These are phyloP conservation scores for Phalacrocorax brasilianus DNA, from an alignment of 2,113 vertebrate genomes.

Conservation along the genomic window DNA sequence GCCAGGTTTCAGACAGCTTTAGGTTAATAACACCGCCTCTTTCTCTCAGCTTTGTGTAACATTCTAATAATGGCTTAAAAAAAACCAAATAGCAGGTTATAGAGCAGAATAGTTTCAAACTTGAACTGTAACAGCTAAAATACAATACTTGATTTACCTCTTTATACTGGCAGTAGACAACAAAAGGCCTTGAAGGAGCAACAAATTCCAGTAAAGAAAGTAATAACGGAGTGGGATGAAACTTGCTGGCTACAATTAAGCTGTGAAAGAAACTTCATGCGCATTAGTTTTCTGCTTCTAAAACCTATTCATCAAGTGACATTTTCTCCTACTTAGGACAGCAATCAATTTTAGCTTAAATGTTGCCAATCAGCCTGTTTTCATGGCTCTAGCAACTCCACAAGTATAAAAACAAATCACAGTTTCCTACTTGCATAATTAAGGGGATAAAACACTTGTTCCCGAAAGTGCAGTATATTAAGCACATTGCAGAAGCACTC, in stretches of 20 bases:
- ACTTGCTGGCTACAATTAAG: constrained; percentile 91
- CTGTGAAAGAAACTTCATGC: constrained; percentile 68
- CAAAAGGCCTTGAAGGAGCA: constrained; percentile 93
- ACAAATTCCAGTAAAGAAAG: constrained; percentile 87
- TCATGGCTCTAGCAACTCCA: neutral
- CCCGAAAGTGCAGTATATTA: neutral
- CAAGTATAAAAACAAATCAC: neutral
- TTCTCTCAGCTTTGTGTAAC: constrained; percentile 93
- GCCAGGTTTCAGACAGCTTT: constrained; percentile 91
- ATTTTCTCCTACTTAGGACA: neutral
- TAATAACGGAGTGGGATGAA: constrained; percentile 86
- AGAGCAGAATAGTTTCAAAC: neutral
- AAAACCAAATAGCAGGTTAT: neutral
- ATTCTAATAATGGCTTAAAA: constrained; percentile 88
- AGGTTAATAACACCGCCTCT: constrained; percentile 88
- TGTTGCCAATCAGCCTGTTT: neutral
- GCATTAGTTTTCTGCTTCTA: neutral
- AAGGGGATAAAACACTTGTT: neutral
- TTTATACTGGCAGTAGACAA: constrained; percentile 94
- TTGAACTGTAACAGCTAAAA: neutral
- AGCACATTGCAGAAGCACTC: neutral
- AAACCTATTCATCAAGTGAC: neutral
- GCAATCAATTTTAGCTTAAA: neutral
- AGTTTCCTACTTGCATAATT: neutral
- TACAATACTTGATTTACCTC: constrained; percentile 79